Evolutionary conservation across 2,888 invertebrate species (phyloP), one percentile per base, ranked within the genome.

Genomic region (Boloria selene): DNA sequence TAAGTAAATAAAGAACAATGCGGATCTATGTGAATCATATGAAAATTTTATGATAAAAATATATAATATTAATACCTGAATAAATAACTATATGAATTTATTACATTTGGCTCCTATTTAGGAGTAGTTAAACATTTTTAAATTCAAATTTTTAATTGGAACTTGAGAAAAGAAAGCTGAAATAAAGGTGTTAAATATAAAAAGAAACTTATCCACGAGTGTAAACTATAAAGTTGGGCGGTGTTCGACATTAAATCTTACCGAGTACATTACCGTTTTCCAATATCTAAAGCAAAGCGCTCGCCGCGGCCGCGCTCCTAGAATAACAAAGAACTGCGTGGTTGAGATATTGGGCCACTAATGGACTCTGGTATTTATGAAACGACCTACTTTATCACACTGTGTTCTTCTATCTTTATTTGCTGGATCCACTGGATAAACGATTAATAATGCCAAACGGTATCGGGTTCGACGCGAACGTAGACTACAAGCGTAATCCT

Each of bases 291-390:
- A 87, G 87, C 85, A 82, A 79, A 85, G 85, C 82, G 81, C 84
- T 85, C 83, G 79, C 82, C 75, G 77, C 76, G 77, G 77, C 76
- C 80, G 82, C 81, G 80, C 86, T 86, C 86, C 83, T 83, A 82
- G 85, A 88, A 88, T 90, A 87, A 88, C 87, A 91, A 91, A 90
- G 87, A 89, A 87, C 83, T 86, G 86, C 81, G 85, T 85, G 80
- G 80, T 83, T 85, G 80, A 85, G 85, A 86, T 87, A 88, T 88
- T 85, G 85, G 78, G 83, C 79, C 82, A 78, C 85, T 88, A 90
- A 90, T 89, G 87, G 87, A 86, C 83, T 84, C 74, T 73, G 79
- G 83, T 84, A 84, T 87, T 85, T 87, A 85, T 85, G 79, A 83
- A 81, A 80, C 84, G 81, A 81, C 82, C 78, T 79, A 81, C 72